These are phyloP conservation scores for Elysia chlorotica DNA, from an alignment of 1,140 invertebrate genomes.

Conservation along the genomic window DNA sequence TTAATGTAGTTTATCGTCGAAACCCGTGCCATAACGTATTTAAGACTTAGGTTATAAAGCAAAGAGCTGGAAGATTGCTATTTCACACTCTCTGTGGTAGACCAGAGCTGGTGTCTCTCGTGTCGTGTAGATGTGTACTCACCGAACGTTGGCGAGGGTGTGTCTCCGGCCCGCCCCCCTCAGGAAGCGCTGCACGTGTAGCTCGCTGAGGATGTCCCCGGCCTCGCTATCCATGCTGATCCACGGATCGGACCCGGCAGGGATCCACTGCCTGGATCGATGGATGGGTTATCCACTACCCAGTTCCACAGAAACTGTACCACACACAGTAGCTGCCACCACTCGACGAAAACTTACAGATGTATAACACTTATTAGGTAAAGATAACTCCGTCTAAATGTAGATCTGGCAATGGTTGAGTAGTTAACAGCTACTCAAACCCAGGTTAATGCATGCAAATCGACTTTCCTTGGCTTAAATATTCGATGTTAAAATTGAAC, in stretches of 20 bases:
- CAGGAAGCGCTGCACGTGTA: not conserved
- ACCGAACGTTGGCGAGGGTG: conserved; percentile 12
- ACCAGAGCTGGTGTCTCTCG: not conserved
- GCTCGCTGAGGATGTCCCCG: conserved; percentile 2
- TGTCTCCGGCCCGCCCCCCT: conserved; percentile 1
- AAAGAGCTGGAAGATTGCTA: not conserved
- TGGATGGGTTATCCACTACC: no score
- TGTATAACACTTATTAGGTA: no score
- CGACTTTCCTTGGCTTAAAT: no score
- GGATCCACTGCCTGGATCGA: no score
- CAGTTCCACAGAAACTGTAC: no score
- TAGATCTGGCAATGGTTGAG: no score
- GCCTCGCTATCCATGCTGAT: conserved; percentile 1
- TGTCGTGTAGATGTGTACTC: not conserved
- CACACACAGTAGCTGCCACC: no score
- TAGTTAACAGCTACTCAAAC: no score
- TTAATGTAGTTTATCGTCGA: not conserved
- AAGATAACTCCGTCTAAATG: no score
- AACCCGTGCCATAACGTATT: not conserved
- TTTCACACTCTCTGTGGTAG: not conserved
- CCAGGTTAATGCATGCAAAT: no score
- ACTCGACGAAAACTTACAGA: no score
- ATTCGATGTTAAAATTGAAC: no score
- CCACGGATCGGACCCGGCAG: not conserved
- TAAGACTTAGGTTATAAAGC: not conserved